phyloP scores from a whole-genome alignment of 2,888 invertebrate species.

The Trachelus stipa region DNA sequence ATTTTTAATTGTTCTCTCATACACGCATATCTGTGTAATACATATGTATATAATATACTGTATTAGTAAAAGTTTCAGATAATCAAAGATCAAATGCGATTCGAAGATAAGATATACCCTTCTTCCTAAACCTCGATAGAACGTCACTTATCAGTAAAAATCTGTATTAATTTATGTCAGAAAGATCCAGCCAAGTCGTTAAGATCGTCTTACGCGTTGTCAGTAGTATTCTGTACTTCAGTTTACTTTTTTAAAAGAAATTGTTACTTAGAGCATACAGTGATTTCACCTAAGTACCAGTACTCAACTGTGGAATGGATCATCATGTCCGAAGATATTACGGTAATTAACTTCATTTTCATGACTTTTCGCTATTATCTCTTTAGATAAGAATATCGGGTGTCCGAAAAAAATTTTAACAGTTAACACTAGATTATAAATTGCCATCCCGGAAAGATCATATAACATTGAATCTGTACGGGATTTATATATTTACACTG shows the following conservation, averaged over 20 bases:
- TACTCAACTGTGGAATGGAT: neutral
- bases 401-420: neutral
- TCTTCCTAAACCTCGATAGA: neutral
- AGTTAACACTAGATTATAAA: neutral
- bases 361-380: neutral
- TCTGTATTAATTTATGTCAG: neutral
- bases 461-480: too few species aligned
- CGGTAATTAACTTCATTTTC: neutral
- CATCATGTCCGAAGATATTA: neutral
- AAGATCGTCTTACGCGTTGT: neutral
- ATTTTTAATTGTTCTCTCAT: neutral
- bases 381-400: neutral
- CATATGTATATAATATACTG: neutral
- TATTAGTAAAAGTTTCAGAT: neutral
- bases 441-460: neutral
- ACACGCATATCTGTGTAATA: neutral
- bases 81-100: neutral
- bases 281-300: neutral
- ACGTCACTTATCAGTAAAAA: neutral
- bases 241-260: neutral
- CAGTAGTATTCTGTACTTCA: neutral
- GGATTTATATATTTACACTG: too few species aligned
- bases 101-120: neutral
- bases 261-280: neutral
- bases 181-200: neutral